Evolutionary conservation across 2,888 invertebrate species (phyloP).

Genomic region (Luffia ferchaultella): DNA sequence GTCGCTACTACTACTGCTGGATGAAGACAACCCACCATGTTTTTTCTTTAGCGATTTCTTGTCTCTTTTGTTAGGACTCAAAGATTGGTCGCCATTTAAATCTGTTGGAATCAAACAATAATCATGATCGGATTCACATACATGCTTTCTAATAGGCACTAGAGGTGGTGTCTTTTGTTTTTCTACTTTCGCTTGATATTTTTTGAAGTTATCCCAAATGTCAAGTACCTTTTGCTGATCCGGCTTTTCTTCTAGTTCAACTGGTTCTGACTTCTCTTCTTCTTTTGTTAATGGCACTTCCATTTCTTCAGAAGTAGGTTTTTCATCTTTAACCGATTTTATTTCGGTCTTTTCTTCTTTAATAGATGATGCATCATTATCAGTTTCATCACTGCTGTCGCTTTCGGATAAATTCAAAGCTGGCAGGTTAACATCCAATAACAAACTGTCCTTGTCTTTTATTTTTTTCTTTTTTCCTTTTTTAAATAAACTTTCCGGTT

Average conservation of each 20-base stretch:
- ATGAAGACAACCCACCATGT: slow-evolving; percentile 58
- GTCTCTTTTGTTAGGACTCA: slow-evolving; percentile 50
- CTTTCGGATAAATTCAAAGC: slow-evolving; percentile 86
- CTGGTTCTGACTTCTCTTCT: slow-evolving; percentile 20
- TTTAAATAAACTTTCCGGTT: slow-evolving; percentile 38
- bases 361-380: slow-evolving; percentile 28
- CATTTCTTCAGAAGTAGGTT: slow-evolving; percentile 23
- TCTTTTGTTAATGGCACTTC: slow-evolving; percentile 20
- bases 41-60: slow-evolving; percentile 57
- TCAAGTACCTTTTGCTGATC: slow-evolving; percentile 70
- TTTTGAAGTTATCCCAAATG: slow-evolving; percentile 81
- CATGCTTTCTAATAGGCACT: slow-evolving; percentile 61
- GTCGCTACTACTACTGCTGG: slow-evolving; percentile 79
- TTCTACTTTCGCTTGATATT: slow-evolving; percentile 75
- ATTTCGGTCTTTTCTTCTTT: slow-evolving; percentile 20
- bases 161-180: slow-evolving; percentile 58
- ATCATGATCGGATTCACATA: slow-evolving; percentile 77
- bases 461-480: slow-evolving; percentile 53
- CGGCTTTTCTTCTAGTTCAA: slow-evolving; percentile 54
- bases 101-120: slow-evolving; percentile 69
- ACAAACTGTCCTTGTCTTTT: slow-evolving; percentile 53
- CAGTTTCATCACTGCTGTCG: slow-evolving; percentile 78
- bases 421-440: slow-evolving; percentile 71
- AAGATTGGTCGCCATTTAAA: slow-evolving; percentile 48
- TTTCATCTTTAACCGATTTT: slow-evolving; percentile 23